phyloP scores from a whole-genome alignment of 2,113 vertebrate species.

The Struthidea cinerea region DNA sequence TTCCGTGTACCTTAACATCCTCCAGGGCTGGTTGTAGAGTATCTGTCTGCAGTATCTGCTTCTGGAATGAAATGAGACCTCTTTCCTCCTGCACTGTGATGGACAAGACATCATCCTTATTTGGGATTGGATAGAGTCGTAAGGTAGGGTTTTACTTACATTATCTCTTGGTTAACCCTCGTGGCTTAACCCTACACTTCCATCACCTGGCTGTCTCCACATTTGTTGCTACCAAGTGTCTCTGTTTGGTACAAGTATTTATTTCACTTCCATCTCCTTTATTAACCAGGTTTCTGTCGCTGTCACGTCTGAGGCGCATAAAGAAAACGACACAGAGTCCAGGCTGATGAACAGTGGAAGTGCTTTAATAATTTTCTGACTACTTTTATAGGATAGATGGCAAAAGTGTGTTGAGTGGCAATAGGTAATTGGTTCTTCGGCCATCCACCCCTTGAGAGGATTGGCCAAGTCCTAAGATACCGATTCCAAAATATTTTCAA shows the following conservation, averaged over 20 bases:
- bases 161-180: not conserved
- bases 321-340: too few species aligned
- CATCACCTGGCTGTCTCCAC: not conserved
- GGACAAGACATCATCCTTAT: not conserved
- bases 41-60: not conserved
- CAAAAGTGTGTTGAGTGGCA: too few species aligned
- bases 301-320: too few species aligned
- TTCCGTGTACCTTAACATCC: not conserved
- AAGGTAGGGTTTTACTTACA: not conserved
- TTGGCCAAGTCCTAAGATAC: too few species aligned
- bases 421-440: too few species aligned
- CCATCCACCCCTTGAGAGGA: too few species aligned
- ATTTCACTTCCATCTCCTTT: not conserved
- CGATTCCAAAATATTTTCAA: too few species aligned
- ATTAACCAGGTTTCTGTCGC: not conserved
- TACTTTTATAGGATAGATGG: too few species aligned
- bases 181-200: not conserved
- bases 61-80: not conserved
- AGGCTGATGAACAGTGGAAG: too few species aligned
- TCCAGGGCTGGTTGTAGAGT: not conserved
- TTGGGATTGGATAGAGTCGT: not conserved
- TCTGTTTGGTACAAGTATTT: not conserved
- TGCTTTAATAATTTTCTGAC: too few species aligned
- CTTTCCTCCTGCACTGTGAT: not conserved
- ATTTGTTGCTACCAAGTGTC: not conserved